Percentiles rank a stretch among this genome's conserved stretches.
Evolutionary conservation across 53 echinoderm and acorn worm genomes (phyloP).

Genomic region (Mesocentrotus franciscanus): DNA sequence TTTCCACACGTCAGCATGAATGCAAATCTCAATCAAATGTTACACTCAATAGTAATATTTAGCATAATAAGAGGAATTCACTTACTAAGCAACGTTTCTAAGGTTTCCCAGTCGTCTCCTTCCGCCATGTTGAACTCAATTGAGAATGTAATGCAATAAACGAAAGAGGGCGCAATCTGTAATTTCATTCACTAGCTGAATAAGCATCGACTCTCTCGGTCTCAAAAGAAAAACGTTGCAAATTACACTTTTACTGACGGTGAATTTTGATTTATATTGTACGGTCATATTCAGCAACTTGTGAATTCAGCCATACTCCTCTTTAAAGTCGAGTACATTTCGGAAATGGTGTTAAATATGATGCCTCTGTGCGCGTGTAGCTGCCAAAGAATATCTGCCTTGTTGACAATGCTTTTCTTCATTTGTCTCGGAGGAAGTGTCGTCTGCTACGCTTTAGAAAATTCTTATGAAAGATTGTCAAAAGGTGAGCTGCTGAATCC

Average conservation of each 20-base stretch:
- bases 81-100: constrained; percentile 69
- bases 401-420: not conserved
- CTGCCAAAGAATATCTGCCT: not conserved
- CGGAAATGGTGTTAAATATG: not conserved
- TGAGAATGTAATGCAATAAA: not conserved
- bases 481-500: not conserved
- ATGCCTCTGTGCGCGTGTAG: not conserved
- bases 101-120: constrained; percentile 65
- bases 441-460: constrained; percentile 42
- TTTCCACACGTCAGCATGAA: not conserved
- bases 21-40: not conserved
- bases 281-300: not conserved
- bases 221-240: not conserved
- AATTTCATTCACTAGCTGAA: not conserved
- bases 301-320: not conserved
- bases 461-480: constrained; percentile 14
- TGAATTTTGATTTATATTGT: not conserved
- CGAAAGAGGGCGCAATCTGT: constrained; percentile 25
- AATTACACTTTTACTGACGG: not conserved
- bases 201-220: too few relatives aligned
- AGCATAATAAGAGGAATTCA: not conserved
- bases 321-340: not conserved
- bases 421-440: not conserved
- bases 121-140: constrained; percentile 67
- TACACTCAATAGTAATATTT: not conserved